Evolutionary conservation across 2,113 vertebrate species (phyloP), one percentile per base, ranked within the genome.

Genomic region (Hemiprocne comata): DNA sequence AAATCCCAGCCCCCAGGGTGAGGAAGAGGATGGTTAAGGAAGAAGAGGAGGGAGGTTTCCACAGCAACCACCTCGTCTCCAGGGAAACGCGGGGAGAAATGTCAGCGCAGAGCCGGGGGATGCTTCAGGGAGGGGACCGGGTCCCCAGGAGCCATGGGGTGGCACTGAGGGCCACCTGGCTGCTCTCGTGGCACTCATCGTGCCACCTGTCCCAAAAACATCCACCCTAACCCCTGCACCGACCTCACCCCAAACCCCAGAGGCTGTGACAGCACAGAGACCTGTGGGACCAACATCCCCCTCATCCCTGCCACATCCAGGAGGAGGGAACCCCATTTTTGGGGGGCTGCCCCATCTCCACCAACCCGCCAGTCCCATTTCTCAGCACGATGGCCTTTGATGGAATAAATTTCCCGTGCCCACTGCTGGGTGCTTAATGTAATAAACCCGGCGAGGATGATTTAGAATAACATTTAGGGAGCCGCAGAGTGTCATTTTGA

Each of bases 21-120:
- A 96, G 86, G 96, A 94, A 91, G 96, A 96, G 69, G 95, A 95
- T 91, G 93, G 89, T 36, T 66, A 76, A 81, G 48, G 90, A 71
- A 94, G 69, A 80, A 94, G 88, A 92, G 85, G 83, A 92, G 83
- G 94, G 60, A 62, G 44, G 97, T 98, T 98, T 97, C 98, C 97
- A 97, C 91, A 85, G 97, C 95, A 97, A 97, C 97, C 29, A 20
- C 94, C 96, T 97, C 82, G 55, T 98, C 98, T 97, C 97, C 96
- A 90, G 93, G 97, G 95, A 97, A 95, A 96, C 92, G 3, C 55
- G 20, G 60, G 84, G 73, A 96, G 79, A 93, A 93, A 96, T 95
- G 86, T 94, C 90, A 93, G 93, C 0, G 4, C 67, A 29, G 61
- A 92, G 89, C 67, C 11, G 6, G 53, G 46, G 91, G 93, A 84